Conservation (phyloP, 2,113 vertebrate species). For the Cololabis saira region DNA sequence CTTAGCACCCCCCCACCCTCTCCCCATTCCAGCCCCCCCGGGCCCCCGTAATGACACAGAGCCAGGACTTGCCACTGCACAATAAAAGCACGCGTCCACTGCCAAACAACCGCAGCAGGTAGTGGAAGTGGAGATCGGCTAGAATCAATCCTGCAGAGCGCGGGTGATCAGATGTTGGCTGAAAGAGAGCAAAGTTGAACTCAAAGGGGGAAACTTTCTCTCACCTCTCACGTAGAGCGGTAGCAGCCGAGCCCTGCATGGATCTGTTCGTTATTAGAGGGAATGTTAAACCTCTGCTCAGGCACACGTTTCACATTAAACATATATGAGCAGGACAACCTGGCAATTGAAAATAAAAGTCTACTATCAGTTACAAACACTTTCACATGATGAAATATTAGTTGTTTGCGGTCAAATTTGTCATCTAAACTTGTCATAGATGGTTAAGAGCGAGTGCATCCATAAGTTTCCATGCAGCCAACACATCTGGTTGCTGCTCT, state of each 20-base stretch:
- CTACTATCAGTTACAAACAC: not conserved
- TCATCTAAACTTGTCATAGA: conserved; percentile 9
- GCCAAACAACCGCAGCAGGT: conserved; percentile 68
- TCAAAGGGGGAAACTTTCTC: conserved; percentile 7
- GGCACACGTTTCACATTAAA: conserved; percentile 14
- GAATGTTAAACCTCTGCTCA: conserved; percentile 15
- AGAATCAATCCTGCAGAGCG: conserved; percentile 15
- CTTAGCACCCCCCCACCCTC: conserved; percentile 49
- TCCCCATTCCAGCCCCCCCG: conserved; percentile 34
- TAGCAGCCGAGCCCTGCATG: not conserved
- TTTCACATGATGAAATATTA: not conserved
- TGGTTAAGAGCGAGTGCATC: not conserved
- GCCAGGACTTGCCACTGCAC: conserved; percentile 79
- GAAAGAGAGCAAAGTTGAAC: conserved; percentile 27
- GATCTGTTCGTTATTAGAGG: conserved; percentile 31
- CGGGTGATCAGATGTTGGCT: conserved; percentile 33
- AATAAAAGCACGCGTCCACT: conserved; percentile 83
- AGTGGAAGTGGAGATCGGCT: conserved; percentile 32
- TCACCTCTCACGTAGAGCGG: conserved; percentile 4
- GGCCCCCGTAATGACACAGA: conserved; percentile 81
- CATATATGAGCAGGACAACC: conserved; percentile 4
- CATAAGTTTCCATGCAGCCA: not conserved
- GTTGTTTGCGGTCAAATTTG: not conserved
- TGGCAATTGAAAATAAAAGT: conserved; percentile 1
- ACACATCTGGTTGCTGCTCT: conserved; percentile 14